These are phyloP conservation scores for Yasuhikotakia modesta DNA, from an alignment of 2,797 vertebrate species.

Conservation along the genomic window DNA sequence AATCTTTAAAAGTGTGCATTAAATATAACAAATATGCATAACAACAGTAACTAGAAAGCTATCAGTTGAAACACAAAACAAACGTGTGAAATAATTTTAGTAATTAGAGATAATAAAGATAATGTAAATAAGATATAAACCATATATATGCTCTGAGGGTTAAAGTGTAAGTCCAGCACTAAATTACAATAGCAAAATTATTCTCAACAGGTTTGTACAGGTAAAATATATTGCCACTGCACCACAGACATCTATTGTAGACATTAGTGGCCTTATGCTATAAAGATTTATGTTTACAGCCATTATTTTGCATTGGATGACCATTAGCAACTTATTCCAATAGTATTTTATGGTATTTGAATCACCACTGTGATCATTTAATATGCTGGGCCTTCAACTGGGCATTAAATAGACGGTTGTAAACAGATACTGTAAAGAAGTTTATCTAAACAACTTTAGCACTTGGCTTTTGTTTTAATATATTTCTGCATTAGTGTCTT, in stretches of 20 bases:
- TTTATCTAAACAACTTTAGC: neutral
- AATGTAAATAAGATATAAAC: neutral
- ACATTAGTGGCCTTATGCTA: neutral
- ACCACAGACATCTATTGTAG: neutral
- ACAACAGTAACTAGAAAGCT: too few species aligned
- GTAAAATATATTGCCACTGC: neutral
- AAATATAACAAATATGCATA: too few species aligned
- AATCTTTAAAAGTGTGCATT: too few species aligned
- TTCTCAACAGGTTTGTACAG: too few species aligned
- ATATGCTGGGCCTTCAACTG: neutral
- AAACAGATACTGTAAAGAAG: neutral
- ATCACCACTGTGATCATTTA: neutral
- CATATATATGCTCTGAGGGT: neutral
- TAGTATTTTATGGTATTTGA: neutral
- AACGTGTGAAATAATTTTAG: too few species aligned
- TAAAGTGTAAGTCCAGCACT: neutral
- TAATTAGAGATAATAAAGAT: too few species aligned
- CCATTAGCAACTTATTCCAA: neutral
- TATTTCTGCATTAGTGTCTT: constrained; percentile 12
- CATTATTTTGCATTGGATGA: neutral
- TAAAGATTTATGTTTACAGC: neutral
- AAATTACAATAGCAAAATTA: neutral
- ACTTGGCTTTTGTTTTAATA: neutral
- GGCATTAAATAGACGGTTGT: neutral
- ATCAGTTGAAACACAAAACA: too few species aligned